Base-by-base conservation (phyloP, 1,140 invertebrate species). In the Platyura marginata region DNA sequence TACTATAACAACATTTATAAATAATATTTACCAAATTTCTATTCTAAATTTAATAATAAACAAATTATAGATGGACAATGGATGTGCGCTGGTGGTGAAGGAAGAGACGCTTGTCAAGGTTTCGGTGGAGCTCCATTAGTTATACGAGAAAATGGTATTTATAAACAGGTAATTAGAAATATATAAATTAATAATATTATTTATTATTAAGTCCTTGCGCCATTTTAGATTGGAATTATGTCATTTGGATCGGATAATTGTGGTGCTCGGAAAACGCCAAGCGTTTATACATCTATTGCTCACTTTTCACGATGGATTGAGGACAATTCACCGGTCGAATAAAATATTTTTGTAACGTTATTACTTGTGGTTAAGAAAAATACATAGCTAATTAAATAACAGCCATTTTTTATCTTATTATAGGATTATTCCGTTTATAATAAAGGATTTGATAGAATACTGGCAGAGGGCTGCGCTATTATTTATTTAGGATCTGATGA, bases 171-270 rank as follows among this genome's bases (percentile, higher is more conserved):
- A 51, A 47, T 42, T 13, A 47, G 18, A 22, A 37, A n/a, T 6
- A 21, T 29, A 29, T 8, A 29, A 29, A 29, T 8, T 8, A 29
- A 8, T 29, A 29, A 29, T 29, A 29, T 20, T 10, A 15, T 41
- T 44, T 22, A n/a, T n/a, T n/a, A n/a, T n/a, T n/a, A n/a, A n/a
- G n/a, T n/a, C n/a, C n/a, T n/a, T n/a, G 6, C 37, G 6, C 15
- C n/a, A 20, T 46, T 34, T 23, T 38, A 78, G 74, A 64, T 77
- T 39, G 77, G 76, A n/a, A 77, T 79, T 22, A 67, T 78, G 42
- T 79, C 75, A 0, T 80, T 79, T 49, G 76, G 77, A 2, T 77
- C 76, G 1, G 74, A 78, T 48, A 75, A 76, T 53, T 80, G 77
- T 51, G 77, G 77, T 19, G 70, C 67, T 8, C 60, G 68, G 23